These are phyloP conservation scores for Oostethus manadensis DNA, from an alignment of 2,113 vertebrate genomes.

Conservation along the genomic window DNA sequence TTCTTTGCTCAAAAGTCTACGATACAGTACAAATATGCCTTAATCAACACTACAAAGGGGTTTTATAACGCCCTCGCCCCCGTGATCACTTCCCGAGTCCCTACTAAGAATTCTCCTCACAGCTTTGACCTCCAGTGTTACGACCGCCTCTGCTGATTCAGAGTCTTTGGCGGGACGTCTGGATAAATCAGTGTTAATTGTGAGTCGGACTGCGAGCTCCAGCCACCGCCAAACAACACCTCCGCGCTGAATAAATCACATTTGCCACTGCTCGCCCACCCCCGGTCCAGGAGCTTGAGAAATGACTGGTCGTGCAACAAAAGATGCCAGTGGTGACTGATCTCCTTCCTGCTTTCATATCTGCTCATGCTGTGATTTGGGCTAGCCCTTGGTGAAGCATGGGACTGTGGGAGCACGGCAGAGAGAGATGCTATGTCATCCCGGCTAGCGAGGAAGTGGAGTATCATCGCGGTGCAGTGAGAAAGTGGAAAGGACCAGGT, in stretches of 20 bases:
- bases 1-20: background rate
- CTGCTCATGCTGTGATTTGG: conserved; percentile 54
- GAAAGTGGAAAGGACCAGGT: conserved; percentile 38
- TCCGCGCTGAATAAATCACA: conserved; percentile 55
- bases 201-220: conserved; percentile 33
- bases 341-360: conserved; percentile 52
- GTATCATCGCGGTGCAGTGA: conserved; percentile 34
- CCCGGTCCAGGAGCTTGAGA: conserved; percentile 37
- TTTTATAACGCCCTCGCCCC: background rate
- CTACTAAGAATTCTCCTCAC: conserved; percentile 18
- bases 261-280: conserved; percentile 41
- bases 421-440: conserved; percentile 56
- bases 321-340: conserved; percentile 51
- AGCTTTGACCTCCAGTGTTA: conserved; percentile 22
- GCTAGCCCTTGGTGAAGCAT: conserved; percentile 52
- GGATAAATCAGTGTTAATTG: conserved; percentile 53
- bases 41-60: background rate
- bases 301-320: conserved; percentile 48
- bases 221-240: conserved; percentile 38
- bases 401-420: conserved; percentile 34
- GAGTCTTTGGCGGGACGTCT: conserved; percentile 19
- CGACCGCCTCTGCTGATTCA: conserved; percentile 32
- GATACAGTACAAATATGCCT: background rate
- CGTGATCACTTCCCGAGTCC: conserved; percentile 3
- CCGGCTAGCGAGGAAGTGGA: conserved; percentile 42